Conservation (phyloP, 2,797 vertebrate genomes). For the Bradypodion pumilum region DNA sequence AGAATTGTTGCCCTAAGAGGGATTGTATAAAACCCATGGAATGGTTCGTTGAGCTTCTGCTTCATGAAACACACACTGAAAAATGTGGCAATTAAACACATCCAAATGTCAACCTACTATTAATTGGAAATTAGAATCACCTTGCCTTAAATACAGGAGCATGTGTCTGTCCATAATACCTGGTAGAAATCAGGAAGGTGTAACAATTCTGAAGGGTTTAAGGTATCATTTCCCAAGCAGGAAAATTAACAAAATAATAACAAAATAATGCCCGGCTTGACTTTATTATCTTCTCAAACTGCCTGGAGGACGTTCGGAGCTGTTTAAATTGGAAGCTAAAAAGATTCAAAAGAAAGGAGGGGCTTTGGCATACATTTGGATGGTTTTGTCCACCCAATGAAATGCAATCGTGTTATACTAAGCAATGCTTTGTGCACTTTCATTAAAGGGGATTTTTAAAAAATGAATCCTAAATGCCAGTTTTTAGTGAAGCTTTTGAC, state of each 20-base stretch:
- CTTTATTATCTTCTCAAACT: constrained; percentile 38
- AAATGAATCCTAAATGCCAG: constrained; percentile 49
- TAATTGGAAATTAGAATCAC: constrained; percentile 51
- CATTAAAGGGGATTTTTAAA: constrained; percentile 45
- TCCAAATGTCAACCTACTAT: constrained; percentile 36
- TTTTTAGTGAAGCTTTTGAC: constrained; percentile 39
- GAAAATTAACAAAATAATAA: constrained; percentile 21
- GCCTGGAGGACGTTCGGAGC: constrained; percentile 25
- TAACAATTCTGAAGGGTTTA: neutral
- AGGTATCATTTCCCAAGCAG: neutral
- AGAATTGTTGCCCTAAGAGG: constrained; percentile 27
- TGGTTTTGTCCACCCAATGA: constrained; percentile 49
- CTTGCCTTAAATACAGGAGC: neutral
- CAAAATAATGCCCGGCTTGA: constrained; percentile 20
- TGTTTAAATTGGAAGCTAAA: constrained; percentile 43
- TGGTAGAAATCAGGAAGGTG: constrained; percentile 21
- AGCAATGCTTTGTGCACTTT: constrained; percentile 19
- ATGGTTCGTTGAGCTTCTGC: constrained; percentile 32
- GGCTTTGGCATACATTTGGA: neutral
- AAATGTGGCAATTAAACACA: constrained; percentile 31
- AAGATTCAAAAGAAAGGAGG: constrained; percentile 10
- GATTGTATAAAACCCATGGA: constrained; percentile 12
- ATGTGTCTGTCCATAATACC: constrained; percentile 1
- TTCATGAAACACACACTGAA: constrained; percentile 40
- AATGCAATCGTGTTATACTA: constrained; percentile 18